Evolutionary conservation across 2,113 vertebrate species (phyloP).

Genomic region (Alethe diademata): DNA sequence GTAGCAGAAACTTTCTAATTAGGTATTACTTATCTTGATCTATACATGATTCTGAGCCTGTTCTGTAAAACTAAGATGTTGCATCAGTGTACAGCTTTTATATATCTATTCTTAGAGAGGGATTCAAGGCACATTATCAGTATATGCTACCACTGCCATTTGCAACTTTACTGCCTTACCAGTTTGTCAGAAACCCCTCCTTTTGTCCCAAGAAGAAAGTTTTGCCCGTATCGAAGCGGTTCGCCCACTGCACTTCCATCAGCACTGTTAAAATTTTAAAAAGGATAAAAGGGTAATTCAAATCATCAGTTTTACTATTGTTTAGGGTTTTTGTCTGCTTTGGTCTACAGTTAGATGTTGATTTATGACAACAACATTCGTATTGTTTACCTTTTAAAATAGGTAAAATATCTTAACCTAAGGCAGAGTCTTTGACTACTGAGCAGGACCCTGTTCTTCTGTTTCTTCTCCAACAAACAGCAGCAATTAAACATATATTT

Average conservation of each 20-base stretch:
- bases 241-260: conserved; percentile 63
- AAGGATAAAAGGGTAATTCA: background rate
- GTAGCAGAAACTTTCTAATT: background rate
- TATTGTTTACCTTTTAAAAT: background rate
- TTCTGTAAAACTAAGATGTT: background rate
- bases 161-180: conserved; percentile 63
- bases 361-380: background rate
- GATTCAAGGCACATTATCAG: background rate
- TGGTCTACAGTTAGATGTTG: background rate
- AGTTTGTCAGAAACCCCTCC: conserved; percentile 67
- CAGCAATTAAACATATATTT: background rate
- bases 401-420: background rate
- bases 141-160: background rate
- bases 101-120: background rate
- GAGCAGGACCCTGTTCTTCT: background rate
- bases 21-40: background rate
- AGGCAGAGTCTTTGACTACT: background rate
- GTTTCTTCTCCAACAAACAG: background rate
- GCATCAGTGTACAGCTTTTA: background rate
- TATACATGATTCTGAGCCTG: background rate
- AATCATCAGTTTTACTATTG: background rate
- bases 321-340: background rate
- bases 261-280: conserved; percentile 29
- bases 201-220: conserved; percentile 73
- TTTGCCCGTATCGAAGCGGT: conserved; percentile 73